These are phyloP conservation scores for Muscina levida DNA, from an alignment of 2,888 invertebrate species.

Conservation along the genomic window DNA sequence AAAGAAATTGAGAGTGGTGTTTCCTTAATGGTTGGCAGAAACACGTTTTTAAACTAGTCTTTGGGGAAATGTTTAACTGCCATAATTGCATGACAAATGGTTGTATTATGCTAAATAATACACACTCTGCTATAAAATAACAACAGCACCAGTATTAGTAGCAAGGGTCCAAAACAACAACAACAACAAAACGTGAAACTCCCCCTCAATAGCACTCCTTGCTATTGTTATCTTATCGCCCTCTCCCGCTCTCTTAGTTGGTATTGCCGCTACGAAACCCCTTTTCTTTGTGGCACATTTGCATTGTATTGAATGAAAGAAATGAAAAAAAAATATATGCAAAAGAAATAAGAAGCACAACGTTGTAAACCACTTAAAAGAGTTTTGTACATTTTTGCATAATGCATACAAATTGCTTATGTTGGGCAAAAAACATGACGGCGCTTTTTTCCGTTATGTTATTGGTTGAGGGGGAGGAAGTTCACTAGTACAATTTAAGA, in stretches of 20 bases:
- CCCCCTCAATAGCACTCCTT: background rate
- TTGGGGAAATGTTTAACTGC: constrained; percentile 61
- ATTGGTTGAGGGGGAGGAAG: too few species aligned
- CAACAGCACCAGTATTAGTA: background rate
- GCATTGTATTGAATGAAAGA: background rate
- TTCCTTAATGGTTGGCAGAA: constrained; percentile 36
- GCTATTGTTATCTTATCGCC: constrained; percentile 3
- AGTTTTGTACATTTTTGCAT: constrained; percentile 33
- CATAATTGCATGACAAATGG: constrained; percentile 66
- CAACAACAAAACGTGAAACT: constrained; percentile 4
- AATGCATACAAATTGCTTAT: constrained; percentile 33
- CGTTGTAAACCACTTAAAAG: constrained; percentile 32
- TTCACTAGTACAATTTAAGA: too few species aligned
- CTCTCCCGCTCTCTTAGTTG: background rate
- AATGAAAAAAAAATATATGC: constrained; percentile 23
- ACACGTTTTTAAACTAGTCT: constrained; percentile 49
- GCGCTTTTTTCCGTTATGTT: too few species aligned
- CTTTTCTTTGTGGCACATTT: background rate
- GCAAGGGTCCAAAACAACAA: too few species aligned
- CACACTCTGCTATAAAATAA: constrained; percentile 20
- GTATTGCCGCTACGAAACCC: background rate
- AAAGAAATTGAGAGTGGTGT: background rate
- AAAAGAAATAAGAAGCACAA: background rate
- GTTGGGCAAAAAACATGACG: too few species aligned
- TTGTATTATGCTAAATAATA: constrained; percentile 62